A percentile compares a stretch with the other conserved stretches of the same genome.
phyloP scores from a whole-genome alignment of 2,797 vertebrate genomes.

The Potorous gilbertii region DNA sequence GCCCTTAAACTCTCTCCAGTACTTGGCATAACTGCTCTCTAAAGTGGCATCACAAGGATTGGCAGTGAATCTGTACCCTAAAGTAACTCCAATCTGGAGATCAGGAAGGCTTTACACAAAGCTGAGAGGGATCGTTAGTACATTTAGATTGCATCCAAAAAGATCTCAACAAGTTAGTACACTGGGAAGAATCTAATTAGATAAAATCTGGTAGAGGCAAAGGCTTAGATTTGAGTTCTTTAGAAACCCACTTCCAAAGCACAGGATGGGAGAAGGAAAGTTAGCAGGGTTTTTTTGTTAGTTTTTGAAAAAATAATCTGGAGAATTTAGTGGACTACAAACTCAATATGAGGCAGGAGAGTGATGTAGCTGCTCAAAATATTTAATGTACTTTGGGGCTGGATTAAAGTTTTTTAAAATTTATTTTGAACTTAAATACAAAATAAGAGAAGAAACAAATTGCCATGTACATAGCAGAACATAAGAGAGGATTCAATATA shows the following conservation, averaged over 20 bases:
- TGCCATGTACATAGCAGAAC: too few relatives aligned
- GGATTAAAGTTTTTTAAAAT: neutral
- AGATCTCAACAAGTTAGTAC: neutral
- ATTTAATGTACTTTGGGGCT: neutral
- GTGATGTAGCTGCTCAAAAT: neutral
- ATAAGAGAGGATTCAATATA: too few relatives aligned
- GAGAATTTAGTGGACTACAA: neutral
- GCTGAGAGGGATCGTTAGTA: neutral
- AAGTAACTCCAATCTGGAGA: neutral
- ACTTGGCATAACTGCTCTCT: neutral
- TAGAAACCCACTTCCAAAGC: neutral
- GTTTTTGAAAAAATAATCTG: neutral
- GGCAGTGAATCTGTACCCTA: neutral
- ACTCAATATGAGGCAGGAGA: neutral
- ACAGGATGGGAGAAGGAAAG: neutral
- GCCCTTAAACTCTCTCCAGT: neutral
- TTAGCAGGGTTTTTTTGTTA: neutral
- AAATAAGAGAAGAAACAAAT: too few relatives aligned
- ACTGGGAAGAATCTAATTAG: neutral
- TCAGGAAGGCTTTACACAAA: neutral
- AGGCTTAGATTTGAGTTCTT: neutral
- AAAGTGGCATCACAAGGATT: slow-evolving; percentile 11
- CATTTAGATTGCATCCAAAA: neutral
- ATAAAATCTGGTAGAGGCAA: neutral
- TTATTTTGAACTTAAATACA: too few relatives aligned